Evolutionary conservation across 2,888 invertebrate genomes (phyloP), one percentile per base, ranked within the genome.

Genomic region (Lissonota sp.): DNA sequence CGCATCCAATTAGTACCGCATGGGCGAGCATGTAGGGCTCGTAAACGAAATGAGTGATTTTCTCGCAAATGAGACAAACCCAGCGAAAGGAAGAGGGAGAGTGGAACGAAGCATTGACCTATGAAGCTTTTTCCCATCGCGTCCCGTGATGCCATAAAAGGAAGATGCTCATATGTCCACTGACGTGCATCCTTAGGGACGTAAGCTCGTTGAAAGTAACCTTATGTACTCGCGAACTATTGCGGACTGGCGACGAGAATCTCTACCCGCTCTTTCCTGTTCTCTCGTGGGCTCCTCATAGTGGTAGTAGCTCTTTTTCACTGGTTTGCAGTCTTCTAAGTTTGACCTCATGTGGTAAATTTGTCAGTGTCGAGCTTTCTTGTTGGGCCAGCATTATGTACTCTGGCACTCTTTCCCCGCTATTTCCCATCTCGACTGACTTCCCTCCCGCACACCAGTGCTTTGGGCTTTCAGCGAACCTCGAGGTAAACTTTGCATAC

Each of bases 121-220:
- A 81, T 83, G 73, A 60, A 85, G 83, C 83, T 87, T 85, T 86
- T 85, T 85, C 73, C 85, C 64, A 83, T 80, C 82, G 75, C 66
- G 74, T 77, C 79, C 60, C 44, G 78, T 82, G 84, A 86, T 84
- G 83, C 86, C 82, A 86, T 87, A 86, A 87, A 87, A 86, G 85
- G 86, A 85, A 83, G 84, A 83, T 80, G 82, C 76, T 85, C 73
- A 79, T 80, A 85, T 83, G 80, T 73, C 73, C 66, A 81, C 81
- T 60, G 73, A 74, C 81, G 73, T 60, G 64, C 78, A 74, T 69
- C 69, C 80, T 79, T 70, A 78, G 70, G 78, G 37, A 85, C 85
- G 82, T 85, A 86, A 87, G 83, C 86, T 85, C 86, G 74, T 86
- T 86, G 83, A 71, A 80, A 80, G 72, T 82, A 73, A 66, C 72